Evolutionary conservation across 1,140 invertebrate genomes (phyloP).

Genomic region (Leguminivora glycinivorella): DNA sequence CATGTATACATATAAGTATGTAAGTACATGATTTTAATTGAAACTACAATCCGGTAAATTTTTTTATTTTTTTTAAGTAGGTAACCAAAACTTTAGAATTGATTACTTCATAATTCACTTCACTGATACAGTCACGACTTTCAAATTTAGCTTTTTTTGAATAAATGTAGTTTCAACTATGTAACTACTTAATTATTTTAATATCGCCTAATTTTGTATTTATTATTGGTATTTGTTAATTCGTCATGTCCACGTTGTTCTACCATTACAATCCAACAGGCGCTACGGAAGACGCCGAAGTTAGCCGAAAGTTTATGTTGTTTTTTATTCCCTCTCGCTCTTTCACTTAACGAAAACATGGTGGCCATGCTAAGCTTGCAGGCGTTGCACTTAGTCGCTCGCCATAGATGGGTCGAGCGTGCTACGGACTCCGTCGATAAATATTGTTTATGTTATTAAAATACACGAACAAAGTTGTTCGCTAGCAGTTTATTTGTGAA

Average conservation of each 20-base stretch:
- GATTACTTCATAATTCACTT: no score
- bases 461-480: slow-evolving; percentile 50
- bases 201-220: background rate
- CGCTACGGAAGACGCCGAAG: slow-evolving; percentile 59
- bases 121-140: no score
- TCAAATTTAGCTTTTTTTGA: no score
- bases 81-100: no score
- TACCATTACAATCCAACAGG: slow-evolving; percentile 49
- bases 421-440: slow-evolving; percentile 40
- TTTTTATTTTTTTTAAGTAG: no score
- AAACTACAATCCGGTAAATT: no score
- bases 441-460: slow-evolving; percentile 56
- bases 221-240: background rate
- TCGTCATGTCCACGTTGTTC: slow-evolving; percentile 46
- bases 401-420: slow-evolving; percentile 42
- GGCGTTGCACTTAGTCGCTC: slow-evolving; percentile 47
- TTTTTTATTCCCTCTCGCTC: slow-evolving; percentile 65
- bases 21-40: no score
- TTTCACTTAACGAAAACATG: slow-evolving; percentile 59
- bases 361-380: slow-evolving; percentile 38
- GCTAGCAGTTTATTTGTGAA: slow-evolving; percentile 48
- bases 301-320: slow-evolving; percentile 63
- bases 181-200: no score
- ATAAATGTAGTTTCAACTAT: no score
- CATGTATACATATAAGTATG: no score